phyloP scores from a whole-genome alignment of 1,140 invertebrate species.

The Cylas formicarius region DNA sequence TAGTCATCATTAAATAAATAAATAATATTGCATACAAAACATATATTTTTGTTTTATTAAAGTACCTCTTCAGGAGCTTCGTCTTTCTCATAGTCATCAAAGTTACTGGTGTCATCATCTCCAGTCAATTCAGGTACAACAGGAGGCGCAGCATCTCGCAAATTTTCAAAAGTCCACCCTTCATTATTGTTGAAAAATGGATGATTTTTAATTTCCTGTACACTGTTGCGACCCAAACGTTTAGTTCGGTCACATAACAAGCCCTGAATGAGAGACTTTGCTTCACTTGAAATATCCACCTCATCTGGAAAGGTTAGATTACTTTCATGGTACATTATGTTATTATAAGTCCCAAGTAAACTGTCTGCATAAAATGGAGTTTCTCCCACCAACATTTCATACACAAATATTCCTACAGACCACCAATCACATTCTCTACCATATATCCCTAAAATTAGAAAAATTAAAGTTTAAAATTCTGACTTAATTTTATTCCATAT shows the following conservation, averaged over 20 bases:
- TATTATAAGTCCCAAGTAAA: slow-evolving; percentile 95
- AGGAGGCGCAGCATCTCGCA: slow-evolving; percentile 88
- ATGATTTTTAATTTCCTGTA: slow-evolving; percentile 92
- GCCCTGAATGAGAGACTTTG: slow-evolving; percentile 87
- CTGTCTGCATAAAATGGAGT: slow-evolving; percentile 99
- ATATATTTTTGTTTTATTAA: too few species aligned
- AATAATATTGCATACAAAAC: too few species aligned
- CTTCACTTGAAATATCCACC: slow-evolving; percentile 82
- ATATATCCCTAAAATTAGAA: slow-evolving; percentile 66
- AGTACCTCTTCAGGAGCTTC: slow-evolving; percentile 71
- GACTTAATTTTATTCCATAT: slow-evolving; percentile 1
- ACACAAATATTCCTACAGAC: slow-evolving; percentile 97
- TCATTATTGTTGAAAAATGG: slow-evolving; percentile 89
- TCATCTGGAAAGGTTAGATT: slow-evolving; percentile 93
- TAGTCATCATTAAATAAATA: too few species aligned
- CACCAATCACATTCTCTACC: slow-evolving; percentile 99
- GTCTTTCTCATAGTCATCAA: slow-evolving; percentile 94
- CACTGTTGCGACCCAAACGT: slow-evolving; percentile 86
- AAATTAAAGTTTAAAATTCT: too few species aligned
- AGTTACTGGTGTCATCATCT: slow-evolving; percentile 97
- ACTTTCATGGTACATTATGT: slow-evolving; percentile 98
- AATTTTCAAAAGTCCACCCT: slow-evolving; percentile 95
- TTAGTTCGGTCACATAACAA: slow-evolving; percentile 89
- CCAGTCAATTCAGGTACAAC: slow-evolving; percentile 91
- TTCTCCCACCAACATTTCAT: slow-evolving; percentile 98